A percentile compares a stretch with the other conserved stretches of the same genome.
Evolutionary conservation across 2,888 invertebrate species (phyloP).

Genomic region (Mesorhabditis spiculigera): DNA sequence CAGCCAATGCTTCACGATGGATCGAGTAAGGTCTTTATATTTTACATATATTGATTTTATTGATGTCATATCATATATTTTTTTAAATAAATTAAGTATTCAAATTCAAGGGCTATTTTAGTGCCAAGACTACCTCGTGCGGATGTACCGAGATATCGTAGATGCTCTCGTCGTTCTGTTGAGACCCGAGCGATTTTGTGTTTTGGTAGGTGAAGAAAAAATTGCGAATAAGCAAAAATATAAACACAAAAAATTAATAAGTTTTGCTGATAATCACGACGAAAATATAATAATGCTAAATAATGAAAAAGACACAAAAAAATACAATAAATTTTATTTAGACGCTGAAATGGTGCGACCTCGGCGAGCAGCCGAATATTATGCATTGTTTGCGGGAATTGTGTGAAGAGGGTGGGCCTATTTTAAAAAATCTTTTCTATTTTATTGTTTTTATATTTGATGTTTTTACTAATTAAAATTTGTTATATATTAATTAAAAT

Average conservation of each 20-base stretch:
- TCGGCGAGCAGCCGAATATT: conserved; percentile 37
- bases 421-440: no score
- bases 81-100: no score
- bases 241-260: no score
- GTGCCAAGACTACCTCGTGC: conserved; percentile 27
- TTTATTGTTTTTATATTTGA: background rate
- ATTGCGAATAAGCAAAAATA: no score
- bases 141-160: conserved; percentile 19
- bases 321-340: background rate
- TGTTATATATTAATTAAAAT: background rate
- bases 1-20: conserved; percentile 3
- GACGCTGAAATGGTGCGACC: conserved; percentile 39
- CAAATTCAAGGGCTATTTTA: conserved; percentile 7
- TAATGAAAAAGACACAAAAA: background rate
- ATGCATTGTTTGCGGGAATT: conserved; percentile 37
- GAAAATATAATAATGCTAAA: no score
- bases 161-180: conserved; percentile 22
- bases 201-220: conserved; percentile 13
- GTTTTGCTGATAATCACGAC: no score
- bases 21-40: background rate
- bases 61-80: background rate
- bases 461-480: background rate
- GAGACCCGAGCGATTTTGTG: conserved; percentile 32
- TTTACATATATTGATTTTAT: background rate
- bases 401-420: conserved; percentile 31